Evolutionary conservation across 2,797 vertebrate species (phyloP), one percentile per base, ranked within the genome.

Genomic region (Coreius guichenoti): DNA sequence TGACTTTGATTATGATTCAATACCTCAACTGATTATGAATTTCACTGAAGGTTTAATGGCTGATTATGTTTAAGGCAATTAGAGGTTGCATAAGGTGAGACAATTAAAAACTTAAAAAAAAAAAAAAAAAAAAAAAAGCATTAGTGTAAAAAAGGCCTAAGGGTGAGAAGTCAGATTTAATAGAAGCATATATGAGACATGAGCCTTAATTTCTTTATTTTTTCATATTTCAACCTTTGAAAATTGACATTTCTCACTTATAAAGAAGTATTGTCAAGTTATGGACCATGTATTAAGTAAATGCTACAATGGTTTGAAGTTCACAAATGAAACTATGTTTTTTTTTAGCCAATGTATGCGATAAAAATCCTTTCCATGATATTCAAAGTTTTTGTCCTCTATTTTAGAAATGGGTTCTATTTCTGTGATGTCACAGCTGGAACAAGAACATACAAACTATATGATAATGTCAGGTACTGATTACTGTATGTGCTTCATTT

Each of bases 1-100:
- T 29, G 56, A 31, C 33, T 81, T 85, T 72, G 80, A 82, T 85
- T 85, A 65, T 45, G 65, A 85, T 85, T 85, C 72, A 84, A n/a
- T 85, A 85, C 33, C 54, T 54, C 45, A 68, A 29, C 29, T 58
- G 70, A 85, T 80, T 82, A 78, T 68, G 23, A 76, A 49, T 75
- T 76, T 80, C 29, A 67, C 5, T 8, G 17, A n/a, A 68, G 61
- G 17, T 76, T 83, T 61, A 72, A 77, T 69, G 56, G 45, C 54
- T 86, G 65, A 84, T 72, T 65, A 54, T 78, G 14, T 83, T 85
- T 73, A 29, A n/a, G n/a, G 26, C 84, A 81, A 82, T 72, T 82
- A 85, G 26, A 81, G 72, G 63, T 54, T 84, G 49, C 51, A 47
- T 33, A 45, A 82, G 58, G 51, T 73, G 6, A 51, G n/a, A n/a